Conservation (phyloP, 2,888 invertebrate genomes). For the Metellina segmentata region DNA sequence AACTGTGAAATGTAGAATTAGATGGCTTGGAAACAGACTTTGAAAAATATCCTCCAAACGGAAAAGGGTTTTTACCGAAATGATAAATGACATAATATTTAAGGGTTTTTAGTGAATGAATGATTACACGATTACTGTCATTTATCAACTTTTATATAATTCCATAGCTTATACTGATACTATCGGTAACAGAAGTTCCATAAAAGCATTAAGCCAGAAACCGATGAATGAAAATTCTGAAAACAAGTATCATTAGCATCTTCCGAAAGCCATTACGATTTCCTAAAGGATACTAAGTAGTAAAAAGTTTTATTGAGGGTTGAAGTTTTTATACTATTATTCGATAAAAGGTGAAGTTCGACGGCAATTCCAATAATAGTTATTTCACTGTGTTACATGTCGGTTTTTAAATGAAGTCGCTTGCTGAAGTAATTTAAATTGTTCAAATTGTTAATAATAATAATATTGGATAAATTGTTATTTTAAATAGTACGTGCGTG, state of each 20-base stretch:
- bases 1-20: too few relatives aligned
- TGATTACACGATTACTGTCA: not conserved
- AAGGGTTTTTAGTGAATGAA: not conserved
- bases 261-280: conserved; percentile 15
- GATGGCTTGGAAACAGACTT: too few relatives aligned
- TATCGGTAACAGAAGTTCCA: not conserved
- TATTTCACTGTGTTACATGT: too few relatives aligned
- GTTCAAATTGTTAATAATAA: too few relatives aligned
- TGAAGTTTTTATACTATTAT: not conserved
- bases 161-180: not conserved
- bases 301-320: not conserved
- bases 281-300: not conserved
- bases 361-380: too few relatives aligned
- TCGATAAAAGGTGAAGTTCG: not conserved
- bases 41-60: not conserved
- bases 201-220: not conserved
- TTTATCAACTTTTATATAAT: not conserved
- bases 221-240: not conserved
- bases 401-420: too few relatives aligned
- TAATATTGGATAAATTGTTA: too few relatives aligned
- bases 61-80: not conserved
- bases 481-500: too few relatives aligned
- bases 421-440: too few relatives aligned
- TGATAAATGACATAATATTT: not conserved
- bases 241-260: conserved; percentile 23